phyloP scores from a whole-genome alignment of 2,113 vertebrate species.

The Apus apus region DNA sequence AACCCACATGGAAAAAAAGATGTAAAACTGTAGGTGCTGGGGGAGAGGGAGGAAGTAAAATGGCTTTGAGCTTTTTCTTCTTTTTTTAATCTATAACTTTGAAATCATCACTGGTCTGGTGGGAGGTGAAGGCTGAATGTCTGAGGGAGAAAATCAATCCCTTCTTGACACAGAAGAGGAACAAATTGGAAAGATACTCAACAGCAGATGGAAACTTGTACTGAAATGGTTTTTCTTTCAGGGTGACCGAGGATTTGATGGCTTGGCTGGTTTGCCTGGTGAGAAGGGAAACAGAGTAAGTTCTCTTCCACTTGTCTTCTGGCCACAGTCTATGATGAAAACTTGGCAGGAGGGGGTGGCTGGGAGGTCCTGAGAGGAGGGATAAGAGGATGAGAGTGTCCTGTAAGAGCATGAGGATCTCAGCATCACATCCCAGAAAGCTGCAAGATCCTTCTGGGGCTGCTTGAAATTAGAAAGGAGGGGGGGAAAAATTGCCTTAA shows the following conservation, averaged over 20 bases:
- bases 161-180: background rate
- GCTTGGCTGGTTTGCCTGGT: slow-evolving; percentile 92
- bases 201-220: background rate
- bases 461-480: background rate
- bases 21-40: background rate
- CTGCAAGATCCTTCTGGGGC: background rate
- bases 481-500: accelerated
- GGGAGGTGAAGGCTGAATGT: background rate
- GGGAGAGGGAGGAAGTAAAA: background rate
- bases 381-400: background rate
- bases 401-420: accelerated
- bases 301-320: background rate
- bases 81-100: background rate
- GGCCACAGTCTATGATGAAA: too few species aligned
- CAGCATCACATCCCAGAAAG: background rate
- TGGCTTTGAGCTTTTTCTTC: background rate
- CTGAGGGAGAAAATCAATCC: background rate
- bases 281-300: slow-evolving; percentile 97
- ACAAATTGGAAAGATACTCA: background rate
- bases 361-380: background rate
- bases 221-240: slow-evolving; percentile 48
- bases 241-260: slow-evolving; percentile 97
- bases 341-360: background rate
- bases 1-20: background rate
- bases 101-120: background rate